These are phyloP conservation scores for Diarsia dahlii DNA, from an alignment of 2,888 invertebrate species.

Conservation along the genomic window DNA sequence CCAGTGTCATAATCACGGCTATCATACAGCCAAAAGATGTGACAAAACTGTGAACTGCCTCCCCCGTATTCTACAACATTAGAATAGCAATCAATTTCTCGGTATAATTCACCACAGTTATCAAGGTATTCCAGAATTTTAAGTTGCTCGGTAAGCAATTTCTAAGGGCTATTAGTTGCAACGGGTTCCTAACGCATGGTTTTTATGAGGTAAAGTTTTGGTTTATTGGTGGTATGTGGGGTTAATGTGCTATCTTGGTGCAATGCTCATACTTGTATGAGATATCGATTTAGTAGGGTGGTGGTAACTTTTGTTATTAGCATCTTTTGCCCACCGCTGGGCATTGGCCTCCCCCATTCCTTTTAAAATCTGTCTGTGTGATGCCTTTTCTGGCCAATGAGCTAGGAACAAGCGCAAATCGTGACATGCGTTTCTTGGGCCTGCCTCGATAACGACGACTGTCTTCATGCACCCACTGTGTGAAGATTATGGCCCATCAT, in stretches of 20 bases:
- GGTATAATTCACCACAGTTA: not conserved
- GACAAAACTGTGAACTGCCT: not conserved
- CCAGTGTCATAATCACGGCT: too few relatives aligned
- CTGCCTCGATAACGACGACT: too few relatives aligned
- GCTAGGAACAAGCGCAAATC: too few relatives aligned
- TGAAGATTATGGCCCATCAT: too few relatives aligned
- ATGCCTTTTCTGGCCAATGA: too few relatives aligned
- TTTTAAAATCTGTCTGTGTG: not conserved
- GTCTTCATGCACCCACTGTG: too few relatives aligned
- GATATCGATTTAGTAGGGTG: not conserved
- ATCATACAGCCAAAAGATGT: not conserved
- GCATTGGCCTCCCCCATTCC: not conserved
- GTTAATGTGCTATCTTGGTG: conserved; percentile 4
- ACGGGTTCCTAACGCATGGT: conserved; percentile 9
- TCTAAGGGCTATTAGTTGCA: not conserved
- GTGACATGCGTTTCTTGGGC: too few relatives aligned
- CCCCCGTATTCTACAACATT: not conserved
- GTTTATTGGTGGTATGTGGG: conserved; percentile 19
- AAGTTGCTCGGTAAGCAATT: conserved; percentile 4
- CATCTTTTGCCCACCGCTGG: not conserved
- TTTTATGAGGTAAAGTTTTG: conserved; percentile 36
- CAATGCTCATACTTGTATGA: not conserved
- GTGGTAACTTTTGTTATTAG: not conserved
- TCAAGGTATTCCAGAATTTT: not conserved
- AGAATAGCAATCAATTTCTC: not conserved